A percentile compares a stretch with the other conserved stretches of the same genome.
Evolutionary conservation across 2,797 vertebrate genomes (phyloP).

Genomic region (Epinephelus coioides): DNA sequence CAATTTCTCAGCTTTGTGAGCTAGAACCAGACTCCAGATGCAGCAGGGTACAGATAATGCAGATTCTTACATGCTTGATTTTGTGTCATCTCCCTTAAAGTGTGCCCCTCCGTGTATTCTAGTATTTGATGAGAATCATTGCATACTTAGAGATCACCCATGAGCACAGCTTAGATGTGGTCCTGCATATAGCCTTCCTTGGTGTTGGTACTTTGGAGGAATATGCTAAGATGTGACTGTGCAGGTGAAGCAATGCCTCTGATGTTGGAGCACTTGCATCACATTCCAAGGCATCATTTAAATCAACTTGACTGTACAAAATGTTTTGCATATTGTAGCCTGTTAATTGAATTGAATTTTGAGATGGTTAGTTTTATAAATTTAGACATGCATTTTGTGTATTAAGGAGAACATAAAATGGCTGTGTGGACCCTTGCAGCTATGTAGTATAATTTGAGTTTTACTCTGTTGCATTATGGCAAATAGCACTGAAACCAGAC

Average conservation of each 20-base stretch:
- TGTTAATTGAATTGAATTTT: not conserved
- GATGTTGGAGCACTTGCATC: not conserved
- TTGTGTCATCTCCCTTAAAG: constrained; percentile 17
- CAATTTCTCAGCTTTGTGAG: constrained; percentile 46
- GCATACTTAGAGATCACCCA: not conserved
- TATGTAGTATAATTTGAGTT: constrained; percentile 10
- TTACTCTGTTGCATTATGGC: not conserved
- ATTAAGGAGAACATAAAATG: not conserved
- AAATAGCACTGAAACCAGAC: not conserved
- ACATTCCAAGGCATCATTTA: not conserved
- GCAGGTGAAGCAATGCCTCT: not conserved
- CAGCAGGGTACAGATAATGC: constrained; percentile 8
- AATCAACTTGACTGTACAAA: not conserved
- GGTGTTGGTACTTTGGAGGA: not conserved
- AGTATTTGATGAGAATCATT: not conserved
- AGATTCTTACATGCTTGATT: constrained; percentile 5
- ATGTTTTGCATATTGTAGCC: not conserved
- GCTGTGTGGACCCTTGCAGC: not conserved
- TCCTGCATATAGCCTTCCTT: too few relatives aligned
- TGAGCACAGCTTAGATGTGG: not conserved
- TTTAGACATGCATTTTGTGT: not conserved
- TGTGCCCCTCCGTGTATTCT: not conserved
- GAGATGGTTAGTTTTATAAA: too few relatives aligned
- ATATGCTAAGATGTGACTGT: not conserved
- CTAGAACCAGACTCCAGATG: constrained; percentile 35